A percentile compares a stretch with the other conserved stretches of the same genome.
These are phyloP conservation scores for Pseudopodoces humilis DNA, from an alignment of 2,113 vertebrate species.

Conservation along the genomic window DNA sequence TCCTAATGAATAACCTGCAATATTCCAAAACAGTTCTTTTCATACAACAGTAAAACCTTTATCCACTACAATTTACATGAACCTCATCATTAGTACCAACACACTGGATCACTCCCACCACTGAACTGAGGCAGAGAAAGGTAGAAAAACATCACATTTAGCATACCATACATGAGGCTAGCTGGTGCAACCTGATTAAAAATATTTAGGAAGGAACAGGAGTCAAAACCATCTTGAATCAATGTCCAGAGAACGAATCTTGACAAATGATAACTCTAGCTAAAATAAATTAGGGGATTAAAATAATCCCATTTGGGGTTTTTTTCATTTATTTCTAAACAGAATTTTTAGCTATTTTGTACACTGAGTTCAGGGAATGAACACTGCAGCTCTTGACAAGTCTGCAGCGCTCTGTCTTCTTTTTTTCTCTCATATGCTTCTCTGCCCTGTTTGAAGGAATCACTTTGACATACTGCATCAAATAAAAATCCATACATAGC, in stretches of 20 bases:
- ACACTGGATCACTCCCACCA: neutral
- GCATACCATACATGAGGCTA: neutral
- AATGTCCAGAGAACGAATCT: neutral
- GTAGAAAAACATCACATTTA: neutral
- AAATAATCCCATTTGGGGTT: neutral
- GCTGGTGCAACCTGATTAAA: neutral
- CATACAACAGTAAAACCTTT: neutral
- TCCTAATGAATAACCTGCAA: neutral
- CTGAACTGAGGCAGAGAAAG: neutral
- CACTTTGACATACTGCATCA: slow-evolving; percentile 31
- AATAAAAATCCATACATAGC: neutral
- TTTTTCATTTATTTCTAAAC: neutral
- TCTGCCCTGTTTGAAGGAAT: slow-evolving; percentile 14
- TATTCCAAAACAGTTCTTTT: neutral
- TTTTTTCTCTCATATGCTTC: neutral
- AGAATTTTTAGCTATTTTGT: neutral
- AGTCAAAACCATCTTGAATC: neutral
- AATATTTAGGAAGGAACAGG: neutral
- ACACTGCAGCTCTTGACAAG: neutral
- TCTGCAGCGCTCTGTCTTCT: neutral
- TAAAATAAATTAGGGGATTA: neutral
- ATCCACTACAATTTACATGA: accelerated
- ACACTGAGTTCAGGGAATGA: neutral
- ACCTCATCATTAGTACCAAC: neutral
- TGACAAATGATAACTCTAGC: neutral